phyloP scores from a whole-genome alignment of 1,140 invertebrate genomes.

The Pseudoatta argentina region DNA sequence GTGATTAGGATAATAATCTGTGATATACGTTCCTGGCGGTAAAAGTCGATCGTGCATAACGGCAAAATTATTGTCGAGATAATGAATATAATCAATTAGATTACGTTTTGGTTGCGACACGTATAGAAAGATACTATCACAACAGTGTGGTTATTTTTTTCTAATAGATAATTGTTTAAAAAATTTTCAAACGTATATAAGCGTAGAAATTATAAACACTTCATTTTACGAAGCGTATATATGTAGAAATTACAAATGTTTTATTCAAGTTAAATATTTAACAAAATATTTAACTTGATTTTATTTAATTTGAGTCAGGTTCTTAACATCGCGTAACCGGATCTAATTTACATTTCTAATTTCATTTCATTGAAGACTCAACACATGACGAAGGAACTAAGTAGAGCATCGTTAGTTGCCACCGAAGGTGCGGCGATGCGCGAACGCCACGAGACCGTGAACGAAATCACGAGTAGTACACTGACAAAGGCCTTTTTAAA shows the following conservation, averaged over 20 bases:
- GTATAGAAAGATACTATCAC: background rate
- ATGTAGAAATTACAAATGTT: background rate
- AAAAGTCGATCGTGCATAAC: constrained; percentile 13
- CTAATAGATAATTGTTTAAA: background rate
- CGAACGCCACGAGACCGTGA: constrained; percentile 54
- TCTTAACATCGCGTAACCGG: background rate
- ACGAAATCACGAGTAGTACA: constrained; percentile 75
- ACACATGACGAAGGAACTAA: background rate
- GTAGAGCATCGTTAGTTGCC: background rate
- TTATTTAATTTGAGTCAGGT: background rate
- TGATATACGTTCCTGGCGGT: background rate
- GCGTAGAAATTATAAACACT: no score
- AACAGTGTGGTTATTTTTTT: background rate
- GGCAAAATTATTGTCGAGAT: constrained; percentile 28
- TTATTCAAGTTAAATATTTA: background rate
- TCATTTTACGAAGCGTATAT: no score
- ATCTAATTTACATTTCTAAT: background rate
- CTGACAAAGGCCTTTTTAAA: constrained; percentile 85
- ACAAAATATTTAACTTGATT: background rate
- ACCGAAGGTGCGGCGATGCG: constrained; percentile 28
- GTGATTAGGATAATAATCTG: constrained; percentile 35
- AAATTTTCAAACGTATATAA: background rate
- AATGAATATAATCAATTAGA: constrained; percentile 8
- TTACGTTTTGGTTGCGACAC: background rate
- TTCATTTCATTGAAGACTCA: background rate